Percentiles rank a stretch among this genome's conserved stretches.
These are phyloP conservation scores for Muschampia plurimacula DNA, from an alignment of 2,888 invertebrate species.

Conservation along the genomic window DNA sequence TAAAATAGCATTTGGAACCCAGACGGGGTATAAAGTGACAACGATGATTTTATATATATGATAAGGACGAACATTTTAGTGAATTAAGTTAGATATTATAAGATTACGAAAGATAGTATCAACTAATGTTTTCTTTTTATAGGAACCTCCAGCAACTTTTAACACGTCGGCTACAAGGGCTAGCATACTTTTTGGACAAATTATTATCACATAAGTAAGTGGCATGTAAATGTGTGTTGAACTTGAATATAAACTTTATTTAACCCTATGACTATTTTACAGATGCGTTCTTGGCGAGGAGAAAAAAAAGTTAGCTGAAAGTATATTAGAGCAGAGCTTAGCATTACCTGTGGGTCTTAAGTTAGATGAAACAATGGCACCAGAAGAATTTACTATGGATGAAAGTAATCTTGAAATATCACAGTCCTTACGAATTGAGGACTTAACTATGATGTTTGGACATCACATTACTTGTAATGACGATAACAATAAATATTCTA, in stretches of 20 bases:
- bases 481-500: conserved; percentile 57
- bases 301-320: conserved; percentile 78
- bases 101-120: background rate
- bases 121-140: conserved; percentile 49
- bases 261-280: conserved; percentile 43
- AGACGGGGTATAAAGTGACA: too few relatives aligned
- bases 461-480: conserved; percentile 72
- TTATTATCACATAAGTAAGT: conserved; percentile 86
- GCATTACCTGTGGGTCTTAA: conserved; percentile 79
- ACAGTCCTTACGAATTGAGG: conserved; percentile 75
- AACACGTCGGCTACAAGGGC: conserved; percentile 87
- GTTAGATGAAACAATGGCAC: conserved; percentile 78
- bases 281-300: conserved; percentile 82
- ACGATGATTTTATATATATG: too few relatives aligned
- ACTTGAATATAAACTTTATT: background rate
- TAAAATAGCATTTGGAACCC: background rate
- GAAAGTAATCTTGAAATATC: conserved; percentile 77
- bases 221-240: conserved; percentile 77
- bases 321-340: conserved; percentile 79
- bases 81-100: too few relatives aligned
- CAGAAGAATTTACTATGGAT: conserved; percentile 76
- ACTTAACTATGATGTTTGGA: conserved; percentile 79
- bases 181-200: conserved; percentile 88
- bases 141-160: conserved; percentile 83
- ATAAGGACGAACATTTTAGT: too few relatives aligned